A percentile compares a stretch with the other conserved stretches of the same genome.
Conservation (phyloP, 2,797 vertebrate genomes). For the Lutjanus campechanus region DNA sequence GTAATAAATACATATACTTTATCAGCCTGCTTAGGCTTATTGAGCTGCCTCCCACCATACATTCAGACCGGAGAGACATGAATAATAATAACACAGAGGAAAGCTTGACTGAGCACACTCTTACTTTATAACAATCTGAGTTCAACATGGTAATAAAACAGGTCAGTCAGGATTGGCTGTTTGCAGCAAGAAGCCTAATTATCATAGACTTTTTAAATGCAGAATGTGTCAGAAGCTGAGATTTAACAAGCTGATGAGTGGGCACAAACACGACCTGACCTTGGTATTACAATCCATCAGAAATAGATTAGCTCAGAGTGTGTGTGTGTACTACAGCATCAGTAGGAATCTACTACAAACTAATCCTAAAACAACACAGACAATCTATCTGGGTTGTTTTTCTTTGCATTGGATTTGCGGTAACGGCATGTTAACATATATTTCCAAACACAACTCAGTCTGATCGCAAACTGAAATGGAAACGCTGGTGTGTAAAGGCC, state of each 20-base stretch:
- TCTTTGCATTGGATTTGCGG: neutral
- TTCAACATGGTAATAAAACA: slow-evolving; percentile 30
- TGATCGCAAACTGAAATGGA: neutral
- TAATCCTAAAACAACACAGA: neutral
- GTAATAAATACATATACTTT: neutral
- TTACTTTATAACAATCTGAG: slow-evolving; percentile 4
- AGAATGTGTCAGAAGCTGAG: slow-evolving; percentile 52
- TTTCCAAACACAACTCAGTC: neutral
- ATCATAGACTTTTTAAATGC: slow-evolving; percentile 64
- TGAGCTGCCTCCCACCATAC: neutral
- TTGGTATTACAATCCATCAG: slow-evolving; percentile 57
- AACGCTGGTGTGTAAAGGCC: neutral
- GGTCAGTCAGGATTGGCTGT: slow-evolving; percentile 26
- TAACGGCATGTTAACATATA: neutral
- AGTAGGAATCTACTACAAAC: neutral
- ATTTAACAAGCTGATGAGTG: slow-evolving; percentile 71
- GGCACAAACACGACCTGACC: slow-evolving; percentile 64
- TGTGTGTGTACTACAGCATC: slow-evolving; percentile 1
- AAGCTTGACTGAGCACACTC: slow-evolving; percentile 5
- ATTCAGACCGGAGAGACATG: neutral
- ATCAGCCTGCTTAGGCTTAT: neutral
- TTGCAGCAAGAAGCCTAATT: slow-evolving; percentile 48
- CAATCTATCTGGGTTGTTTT: slow-evolving; percentile 9
- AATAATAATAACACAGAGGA: neutral
- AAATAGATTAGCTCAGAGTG: slow-evolving; percentile 47